Evolutionary conservation across 2,113 vertebrate genomes (phyloP), one percentile per base, ranked within the genome.

Genomic region (Dasyornis broadbenti): DNA sequence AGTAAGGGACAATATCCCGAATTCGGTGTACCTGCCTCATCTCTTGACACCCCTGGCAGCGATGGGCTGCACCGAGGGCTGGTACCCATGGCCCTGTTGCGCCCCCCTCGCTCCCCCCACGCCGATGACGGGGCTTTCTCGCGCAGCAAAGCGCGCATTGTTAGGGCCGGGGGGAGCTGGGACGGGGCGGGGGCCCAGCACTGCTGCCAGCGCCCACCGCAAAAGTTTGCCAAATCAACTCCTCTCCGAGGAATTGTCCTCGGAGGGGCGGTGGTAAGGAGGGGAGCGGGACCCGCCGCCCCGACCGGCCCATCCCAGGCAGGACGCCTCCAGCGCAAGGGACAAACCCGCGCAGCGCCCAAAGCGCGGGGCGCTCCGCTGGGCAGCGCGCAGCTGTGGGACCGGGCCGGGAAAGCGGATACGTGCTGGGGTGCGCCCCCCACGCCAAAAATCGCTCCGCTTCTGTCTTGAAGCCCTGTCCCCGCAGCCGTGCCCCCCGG

Each of bases 141-240:
- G 82, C 64, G 91, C 96, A 97, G 97, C 97, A 97, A 98, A 98
- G 98, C 96, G 66, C 63, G 89, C 96, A 97, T 97, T 98, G 97
- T 92, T 96, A 37, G 95, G 75, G 88, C 94, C 87, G 96, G 94
- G 89, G 92, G 95, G 73, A 93, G 83, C 79, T 76, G 85, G 85
- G 92, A 85, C 90, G 53, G 85, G 53, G 93, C 92, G 56, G 95
- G 95, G 84, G 92, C 90, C 87, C 95, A 89, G 95, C 97, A 79
- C 87, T 65, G 92, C 65, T 94, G 93, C 87, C 95, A 68, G 65
- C 42, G 81, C 69, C 76, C 61, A 47, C 24, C 5, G 30, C 70
- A 15, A 22, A 87, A 97, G 95, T 94, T 96, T 96, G 89, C 64
- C 96, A 75, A 52, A 95, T 54, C 52, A 73, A 50, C 49, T 87